phyloP scores from a whole-genome alignment of 2,113 vertebrate genomes.

The Pygoscelis adeliae region DNA sequence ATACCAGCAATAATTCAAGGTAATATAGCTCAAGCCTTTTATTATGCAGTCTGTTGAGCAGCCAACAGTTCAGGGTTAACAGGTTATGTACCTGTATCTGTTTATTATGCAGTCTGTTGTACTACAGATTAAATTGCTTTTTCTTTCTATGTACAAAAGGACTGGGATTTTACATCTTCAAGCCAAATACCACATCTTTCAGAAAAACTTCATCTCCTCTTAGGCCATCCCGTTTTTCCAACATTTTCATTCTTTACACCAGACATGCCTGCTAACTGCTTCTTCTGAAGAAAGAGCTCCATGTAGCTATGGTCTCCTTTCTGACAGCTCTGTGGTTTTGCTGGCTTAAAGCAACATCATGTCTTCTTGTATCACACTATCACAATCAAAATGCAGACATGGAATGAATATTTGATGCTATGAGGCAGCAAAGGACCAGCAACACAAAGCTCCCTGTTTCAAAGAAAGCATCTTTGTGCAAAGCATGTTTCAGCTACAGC shows the following conservation, averaged over 20 bases:
- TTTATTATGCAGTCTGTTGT: background rate
- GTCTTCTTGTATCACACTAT: background rate
- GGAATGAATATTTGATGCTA: conserved; percentile 46
- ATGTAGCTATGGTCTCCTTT: background rate
- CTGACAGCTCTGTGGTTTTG: background rate
- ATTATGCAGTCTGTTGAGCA: background rate
- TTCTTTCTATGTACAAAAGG: background rate
- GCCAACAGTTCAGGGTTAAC: background rate
- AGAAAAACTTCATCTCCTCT: background rate
- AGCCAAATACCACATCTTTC: background rate
- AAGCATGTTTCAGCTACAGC: background rate
- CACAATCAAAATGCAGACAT: background rate
- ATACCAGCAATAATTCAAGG: background rate
- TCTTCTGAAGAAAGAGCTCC: background rate
- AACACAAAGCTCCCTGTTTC: background rate
- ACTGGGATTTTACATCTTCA: background rate
- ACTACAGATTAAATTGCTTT: background rate
- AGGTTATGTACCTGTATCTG: background rate
- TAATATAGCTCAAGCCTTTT: background rate
- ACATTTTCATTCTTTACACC: background rate
- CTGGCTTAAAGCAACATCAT: background rate
- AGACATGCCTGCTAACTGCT: background rate
- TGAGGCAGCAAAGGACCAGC: conserved; percentile 4
- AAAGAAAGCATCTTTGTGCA: background rate
- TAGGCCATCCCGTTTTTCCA: background rate